Conservation (phyloP, 1,140 invertebrate species). For the Tetramorium alpestre region DNA sequence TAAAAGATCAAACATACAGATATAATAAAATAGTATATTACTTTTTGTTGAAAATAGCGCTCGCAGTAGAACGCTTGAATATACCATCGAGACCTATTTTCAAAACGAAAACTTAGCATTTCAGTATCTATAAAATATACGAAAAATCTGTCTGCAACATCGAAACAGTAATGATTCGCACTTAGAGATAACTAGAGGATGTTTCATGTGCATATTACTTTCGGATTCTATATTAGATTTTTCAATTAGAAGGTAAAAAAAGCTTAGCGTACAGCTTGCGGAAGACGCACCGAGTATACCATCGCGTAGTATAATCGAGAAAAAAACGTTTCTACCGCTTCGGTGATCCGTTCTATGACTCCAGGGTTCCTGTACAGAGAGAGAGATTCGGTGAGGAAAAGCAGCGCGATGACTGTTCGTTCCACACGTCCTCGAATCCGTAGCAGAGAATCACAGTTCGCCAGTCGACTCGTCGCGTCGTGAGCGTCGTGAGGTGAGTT, state of each 20-base stretch:
- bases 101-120: not conserved
- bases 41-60: not conserved
- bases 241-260: slow-evolving; percentile 16
- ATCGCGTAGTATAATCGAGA: slow-evolving; percentile 11
- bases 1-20: not conserved
- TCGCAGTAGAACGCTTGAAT: not conserved
- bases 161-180: slow-evolving; percentile 2
- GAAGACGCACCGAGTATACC: slow-evolving; percentile 29
- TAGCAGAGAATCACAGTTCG: slow-evolving; percentile 69
- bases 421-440: slow-evolving; percentile 13
- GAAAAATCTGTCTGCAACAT: not conserved
- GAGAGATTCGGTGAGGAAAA: not conserved
- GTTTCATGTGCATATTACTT: slow-evolving; percentile 19
- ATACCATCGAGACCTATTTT: not conserved
- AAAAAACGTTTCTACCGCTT: slow-evolving; percentile 16
- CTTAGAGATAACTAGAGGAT: not conserved
- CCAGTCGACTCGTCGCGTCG: slow-evolving; percentile 12
- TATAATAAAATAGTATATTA: not conserved
- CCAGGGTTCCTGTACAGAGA: not conserved
- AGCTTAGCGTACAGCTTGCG: slow-evolving; percentile 12
- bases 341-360: slow-evolving; percentile 5
- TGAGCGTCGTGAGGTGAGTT: too few relatives aligned
- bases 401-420: not conserved
- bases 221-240: not conserved
- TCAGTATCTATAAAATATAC: not conserved